Conservation (phyloP, 2,888 invertebrate genomes). For the Pammene aurita region DNA sequence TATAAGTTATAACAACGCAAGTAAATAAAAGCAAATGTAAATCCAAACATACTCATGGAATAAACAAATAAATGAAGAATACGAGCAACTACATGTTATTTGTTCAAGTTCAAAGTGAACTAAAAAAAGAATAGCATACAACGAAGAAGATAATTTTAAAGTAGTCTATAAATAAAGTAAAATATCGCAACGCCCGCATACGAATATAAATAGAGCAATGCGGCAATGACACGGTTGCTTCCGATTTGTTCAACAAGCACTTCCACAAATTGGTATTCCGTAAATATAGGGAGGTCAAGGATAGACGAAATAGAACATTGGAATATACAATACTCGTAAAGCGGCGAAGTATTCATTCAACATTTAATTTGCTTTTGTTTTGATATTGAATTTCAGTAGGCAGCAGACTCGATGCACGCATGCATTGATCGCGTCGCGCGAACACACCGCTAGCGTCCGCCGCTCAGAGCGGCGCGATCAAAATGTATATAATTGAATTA, state of each 20-base stretch:
- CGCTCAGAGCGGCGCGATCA: no score
- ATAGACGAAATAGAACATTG: background rate
- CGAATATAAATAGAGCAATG: slow-evolving; percentile 38
- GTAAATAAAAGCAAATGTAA: background rate
- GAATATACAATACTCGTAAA: background rate
- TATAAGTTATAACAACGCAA: no score
- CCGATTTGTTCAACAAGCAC: slow-evolving; percentile 17
- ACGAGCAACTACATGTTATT: background rate
- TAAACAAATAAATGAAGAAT: background rate
- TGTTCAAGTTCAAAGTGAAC: background rate
- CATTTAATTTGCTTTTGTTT: no score
- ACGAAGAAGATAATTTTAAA: slow-evolving; percentile 11
- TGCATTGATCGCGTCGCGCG: no score
- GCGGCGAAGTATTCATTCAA: no score
- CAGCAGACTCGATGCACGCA: no score
- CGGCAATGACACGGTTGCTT: slow-evolving; percentile 43
- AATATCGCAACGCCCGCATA: slow-evolving; percentile 42
- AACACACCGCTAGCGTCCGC: no score
- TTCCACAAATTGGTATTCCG: slow-evolving; percentile 18
- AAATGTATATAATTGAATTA: no score
- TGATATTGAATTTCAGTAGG: no score
- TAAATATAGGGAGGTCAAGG: slow-evolving; percentile 16
- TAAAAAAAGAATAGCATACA: slow-evolving; percentile 6
- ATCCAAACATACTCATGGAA: background rate
- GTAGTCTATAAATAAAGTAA: slow-evolving; percentile 38